phyloP scores from a whole-genome alignment of 64 coral and sea anemone genomes.

The Stylophora pistillata region DNA sequence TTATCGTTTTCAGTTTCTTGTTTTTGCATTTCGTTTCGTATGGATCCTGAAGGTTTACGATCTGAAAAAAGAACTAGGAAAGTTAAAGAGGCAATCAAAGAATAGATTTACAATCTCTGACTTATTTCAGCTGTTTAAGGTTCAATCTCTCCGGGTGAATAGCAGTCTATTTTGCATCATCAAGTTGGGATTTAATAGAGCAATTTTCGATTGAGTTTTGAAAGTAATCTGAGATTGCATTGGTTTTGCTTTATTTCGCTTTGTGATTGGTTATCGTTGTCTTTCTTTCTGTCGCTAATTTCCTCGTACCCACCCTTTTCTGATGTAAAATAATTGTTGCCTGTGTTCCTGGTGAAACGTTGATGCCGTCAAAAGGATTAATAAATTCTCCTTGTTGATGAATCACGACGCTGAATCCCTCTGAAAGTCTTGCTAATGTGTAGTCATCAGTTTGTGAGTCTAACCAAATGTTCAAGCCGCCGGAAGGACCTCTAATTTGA shows the following conservation, averaged over 20 bases:
- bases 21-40: conserved; percentile 29
- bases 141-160: too few relatives aligned
- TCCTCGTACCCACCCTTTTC: conserved; percentile 38
- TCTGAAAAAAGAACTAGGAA: not conserved
- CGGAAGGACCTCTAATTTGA: conserved; percentile 1
- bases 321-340: conserved; percentile 36
- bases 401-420: conserved; percentile 59
- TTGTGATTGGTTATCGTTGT: too few relatives aligned
- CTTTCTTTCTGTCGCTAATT: not conserved
- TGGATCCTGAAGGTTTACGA: conserved; percentile 19
- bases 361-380: conserved; percentile 44
- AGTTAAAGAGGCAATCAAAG: not conserved
- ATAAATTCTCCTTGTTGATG: conserved; percentile 57
- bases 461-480: conserved; percentile 53
- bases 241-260: too few relatives aligned
- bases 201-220: too few relatives aligned
- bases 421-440: conserved; percentile 27
- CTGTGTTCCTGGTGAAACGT: conserved; percentile 37
- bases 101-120: not conserved
- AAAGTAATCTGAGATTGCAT: too few relatives aligned
- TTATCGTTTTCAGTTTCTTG: not conserved
- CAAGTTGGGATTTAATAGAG: too few relatives aligned
- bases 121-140: too few relatives aligned
- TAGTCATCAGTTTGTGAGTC: conserved; percentile 33
- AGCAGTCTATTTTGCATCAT: too few relatives aligned